Conservation (phyloP, 2,888 invertebrate genomes). For the Calameuta idolon region DNA sequence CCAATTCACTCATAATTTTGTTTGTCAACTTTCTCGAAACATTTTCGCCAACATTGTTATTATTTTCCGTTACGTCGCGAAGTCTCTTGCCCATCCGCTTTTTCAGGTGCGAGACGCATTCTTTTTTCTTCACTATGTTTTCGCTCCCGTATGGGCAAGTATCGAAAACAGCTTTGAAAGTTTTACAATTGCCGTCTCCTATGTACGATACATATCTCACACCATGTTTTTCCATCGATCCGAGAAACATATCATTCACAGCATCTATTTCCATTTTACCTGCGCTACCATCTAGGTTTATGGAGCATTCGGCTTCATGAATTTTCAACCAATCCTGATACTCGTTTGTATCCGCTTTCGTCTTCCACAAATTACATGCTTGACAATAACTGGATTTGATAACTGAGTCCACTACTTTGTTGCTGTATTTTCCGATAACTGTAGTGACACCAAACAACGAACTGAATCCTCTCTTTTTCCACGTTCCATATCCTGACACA, state of each 20-base stretch:
- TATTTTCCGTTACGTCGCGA: constrained; percentile 14
- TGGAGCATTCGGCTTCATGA: constrained; percentile 18
- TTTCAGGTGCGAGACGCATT: constrained; percentile 21
- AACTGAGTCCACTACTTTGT: constrained; percentile 22
- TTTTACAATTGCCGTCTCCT: constrained; percentile 23
- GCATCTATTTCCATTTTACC: constrained; percentile 21
- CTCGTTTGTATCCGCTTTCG: constrained; percentile 15
- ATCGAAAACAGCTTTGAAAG: constrained; percentile 22
- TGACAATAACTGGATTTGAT: constrained; percentile 30
- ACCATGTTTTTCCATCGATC: constrained; percentile 11
- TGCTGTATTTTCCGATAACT: constrained; percentile 14
- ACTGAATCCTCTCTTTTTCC: constrained; percentile 24
- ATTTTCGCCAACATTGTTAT: constrained; percentile 18
- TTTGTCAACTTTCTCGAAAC: constrained; percentile 19
- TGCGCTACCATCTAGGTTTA: constrained; percentile 19
- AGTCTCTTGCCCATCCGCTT: constrained; percentile 23
- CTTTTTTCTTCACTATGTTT: constrained; percentile 11
- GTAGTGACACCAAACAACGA: constrained; percentile 21
- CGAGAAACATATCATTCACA: constrained; percentile 14
- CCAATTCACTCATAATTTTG: constrained; percentile 15
- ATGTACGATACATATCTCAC: constrained; percentile 19
- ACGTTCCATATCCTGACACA: constrained; percentile 22
- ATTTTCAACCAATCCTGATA: constrained; percentile 24
- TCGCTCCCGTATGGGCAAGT: constrained; percentile 21
- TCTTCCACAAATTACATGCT: constrained; percentile 28